These are phyloP conservation scores for Cygnus buccinator DNA, from an alignment of 2,113 vertebrate species.

Conservation along the genomic window DNA sequence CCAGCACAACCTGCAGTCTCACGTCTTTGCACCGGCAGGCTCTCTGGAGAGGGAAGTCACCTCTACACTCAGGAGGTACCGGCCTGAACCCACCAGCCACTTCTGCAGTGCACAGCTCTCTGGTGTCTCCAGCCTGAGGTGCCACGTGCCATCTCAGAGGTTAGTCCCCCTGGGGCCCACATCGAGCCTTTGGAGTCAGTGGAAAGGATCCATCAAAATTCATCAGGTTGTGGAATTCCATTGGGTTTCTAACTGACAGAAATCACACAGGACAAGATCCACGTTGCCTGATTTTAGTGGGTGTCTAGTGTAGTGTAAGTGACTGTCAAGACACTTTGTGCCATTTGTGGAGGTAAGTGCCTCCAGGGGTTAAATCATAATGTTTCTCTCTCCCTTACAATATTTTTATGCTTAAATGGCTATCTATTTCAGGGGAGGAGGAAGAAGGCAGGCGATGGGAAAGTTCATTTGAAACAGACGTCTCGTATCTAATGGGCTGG, in stretches of 20 bases:
- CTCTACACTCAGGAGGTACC: fast-evolving
- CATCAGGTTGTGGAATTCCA: not conserved
- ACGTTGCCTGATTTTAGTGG: not conserved
- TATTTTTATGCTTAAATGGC: slow-evolving; percentile 33
- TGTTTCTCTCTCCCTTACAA: not conserved
- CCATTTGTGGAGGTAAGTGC: not conserved
- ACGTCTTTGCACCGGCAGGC: not conserved
- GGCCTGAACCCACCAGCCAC: fast-evolving
- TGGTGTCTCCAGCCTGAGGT: not conserved
- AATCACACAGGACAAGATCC: not conserved
- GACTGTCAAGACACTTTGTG: not conserved
- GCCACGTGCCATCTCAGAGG: not conserved
- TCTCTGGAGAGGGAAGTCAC: not conserved
- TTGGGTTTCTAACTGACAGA: not conserved
- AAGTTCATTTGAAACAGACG: slow-evolving; percentile 22
- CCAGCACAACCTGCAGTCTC: not conserved
- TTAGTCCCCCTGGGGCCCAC: not conserved
- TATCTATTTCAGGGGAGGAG: not conserved
- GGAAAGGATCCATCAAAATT: not conserved
- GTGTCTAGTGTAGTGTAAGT: not conserved
- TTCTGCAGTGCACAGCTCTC: not conserved
- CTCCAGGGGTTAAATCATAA: slow-evolving; percentile 12
- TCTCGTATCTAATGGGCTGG: not conserved
- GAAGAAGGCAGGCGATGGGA: not conserved
- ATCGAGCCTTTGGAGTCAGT: not conserved